Percentiles rank a stretch among this genome's conserved stretches.
Conservation (phyloP, 2,888 invertebrate species). For the Diadegma fenestrale region DNA sequence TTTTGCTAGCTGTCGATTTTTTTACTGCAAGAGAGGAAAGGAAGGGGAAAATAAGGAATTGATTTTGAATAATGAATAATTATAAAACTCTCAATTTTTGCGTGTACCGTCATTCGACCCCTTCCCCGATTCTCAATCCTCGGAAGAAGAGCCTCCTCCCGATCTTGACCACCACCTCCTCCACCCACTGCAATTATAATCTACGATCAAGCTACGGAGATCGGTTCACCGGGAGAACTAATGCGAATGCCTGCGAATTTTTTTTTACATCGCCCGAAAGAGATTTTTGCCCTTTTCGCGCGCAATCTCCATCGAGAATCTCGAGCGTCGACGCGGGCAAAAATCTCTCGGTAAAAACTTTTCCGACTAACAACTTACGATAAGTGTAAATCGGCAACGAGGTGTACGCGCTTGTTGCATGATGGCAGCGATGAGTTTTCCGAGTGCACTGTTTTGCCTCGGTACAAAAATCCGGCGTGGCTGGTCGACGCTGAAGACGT, state of each 20-base stretch:
- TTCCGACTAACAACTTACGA: conserved; percentile 76
- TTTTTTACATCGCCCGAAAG: conserved; percentile 28
- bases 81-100: not conserved
- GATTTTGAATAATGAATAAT: not conserved
- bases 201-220: conserved; percentile 82
- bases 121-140: conserved; percentile 83
- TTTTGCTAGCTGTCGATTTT: not conserved
- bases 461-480: conserved; percentile 86
- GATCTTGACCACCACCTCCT: conserved; percentile 78
- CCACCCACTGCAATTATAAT: conserved; percentile 84
- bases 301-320: not conserved
- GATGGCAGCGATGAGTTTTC: conserved; percentile 95
- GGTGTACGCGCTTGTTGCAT: conserved; percentile 96
- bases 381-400: conserved; percentile 89
- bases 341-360: not conserved
- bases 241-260: conserved; percentile 58
- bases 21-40: not conserved
- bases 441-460: conserved; percentile 94
- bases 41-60: not conserved
- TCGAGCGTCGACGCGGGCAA: not conserved
- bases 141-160: conserved; percentile 81
- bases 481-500: conserved; percentile 89
- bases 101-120: conserved; percentile 83
- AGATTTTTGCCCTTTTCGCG: conserved; percentile 39
- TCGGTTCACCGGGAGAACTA: conserved; percentile 74